A percentile compares a stretch with the other conserved stretches of the same genome.
These are phyloP conservation scores for Hydrotaea cyrtoneurina DNA, from an alignment of 2,888 invertebrate genomes.

Conservation along the genomic window DNA sequence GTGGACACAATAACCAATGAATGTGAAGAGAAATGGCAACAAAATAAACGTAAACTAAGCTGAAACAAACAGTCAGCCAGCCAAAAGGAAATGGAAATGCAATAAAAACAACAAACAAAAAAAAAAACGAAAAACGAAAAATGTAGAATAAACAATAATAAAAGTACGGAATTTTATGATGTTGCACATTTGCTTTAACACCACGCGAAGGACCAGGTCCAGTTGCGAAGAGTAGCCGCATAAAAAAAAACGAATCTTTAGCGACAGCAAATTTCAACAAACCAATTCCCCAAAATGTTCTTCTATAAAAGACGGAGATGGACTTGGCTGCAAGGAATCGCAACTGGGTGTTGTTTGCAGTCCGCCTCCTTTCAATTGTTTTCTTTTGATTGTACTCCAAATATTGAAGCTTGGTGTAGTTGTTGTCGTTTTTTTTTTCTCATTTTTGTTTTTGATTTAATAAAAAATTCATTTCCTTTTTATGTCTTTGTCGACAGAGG, in stretches of 20 bases:
- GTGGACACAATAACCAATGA: neutral
- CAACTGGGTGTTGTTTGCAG: neutral
- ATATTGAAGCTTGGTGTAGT: neutral
- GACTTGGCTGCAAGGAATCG: neutral
- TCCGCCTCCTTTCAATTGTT: neutral
- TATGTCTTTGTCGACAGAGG: slow-evolving; percentile 8
- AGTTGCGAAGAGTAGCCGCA: neutral
- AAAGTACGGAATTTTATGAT: neutral
- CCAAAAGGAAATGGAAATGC: slow-evolving; percentile 2
- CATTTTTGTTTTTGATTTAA: neutral
- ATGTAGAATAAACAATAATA: slow-evolving; percentile 25
- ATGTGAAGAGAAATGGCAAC: neutral
- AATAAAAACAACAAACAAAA: neutral
- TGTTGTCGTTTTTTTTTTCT: neutral
- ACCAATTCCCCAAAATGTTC: slow-evolving; percentile 15
- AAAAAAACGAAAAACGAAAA: neutral
- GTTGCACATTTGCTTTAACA: slow-evolving; percentile 33
- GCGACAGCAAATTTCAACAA: slow-evolving; percentile 23
- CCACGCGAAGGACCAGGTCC: neutral
- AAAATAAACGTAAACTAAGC: neutral
- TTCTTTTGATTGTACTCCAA: slow-evolving; percentile 8
- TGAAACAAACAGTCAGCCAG: neutral
- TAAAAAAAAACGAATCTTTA: slow-evolving; percentile 22
- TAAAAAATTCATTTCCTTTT: slow-evolving; percentile 54
- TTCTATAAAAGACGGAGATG: neutral